Conservation (phyloP, 2,797 vertebrate genomes). For the Mycteria americana region DNA sequence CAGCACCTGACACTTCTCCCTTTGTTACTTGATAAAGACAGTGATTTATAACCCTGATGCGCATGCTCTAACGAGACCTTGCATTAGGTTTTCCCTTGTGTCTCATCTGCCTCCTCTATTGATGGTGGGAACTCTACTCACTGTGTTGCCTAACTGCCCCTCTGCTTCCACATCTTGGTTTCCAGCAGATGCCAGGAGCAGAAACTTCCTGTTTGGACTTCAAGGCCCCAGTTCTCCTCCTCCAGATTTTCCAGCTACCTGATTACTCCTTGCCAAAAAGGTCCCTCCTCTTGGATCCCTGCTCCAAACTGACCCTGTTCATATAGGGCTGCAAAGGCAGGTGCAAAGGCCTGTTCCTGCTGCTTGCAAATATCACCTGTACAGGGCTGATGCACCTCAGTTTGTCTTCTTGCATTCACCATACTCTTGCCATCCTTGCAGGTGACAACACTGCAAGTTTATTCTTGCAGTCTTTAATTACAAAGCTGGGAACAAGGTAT, state of each 20-base stretch:
- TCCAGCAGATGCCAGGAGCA: background rate
- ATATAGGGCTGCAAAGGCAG: background rate
- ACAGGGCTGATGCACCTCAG: background rate
- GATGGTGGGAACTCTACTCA: background rate
- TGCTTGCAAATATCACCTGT: background rate
- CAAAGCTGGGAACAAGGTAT: background rate
- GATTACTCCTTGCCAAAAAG: background rate
- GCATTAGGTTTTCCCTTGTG: background rate
- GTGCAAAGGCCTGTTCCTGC: background rate
- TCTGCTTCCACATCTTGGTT: background rate
- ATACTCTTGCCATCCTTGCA: background rate
- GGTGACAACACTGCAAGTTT: background rate
- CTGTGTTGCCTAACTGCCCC: background rate
- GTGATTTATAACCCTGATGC: background rate
- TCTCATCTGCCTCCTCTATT: background rate
- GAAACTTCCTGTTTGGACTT: background rate
- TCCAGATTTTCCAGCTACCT: background rate
- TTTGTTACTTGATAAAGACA: background rate
- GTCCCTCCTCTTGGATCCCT: background rate
- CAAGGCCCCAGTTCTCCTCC: background rate
- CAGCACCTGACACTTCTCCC: background rate
- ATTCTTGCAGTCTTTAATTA: background rate
- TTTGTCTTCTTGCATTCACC: background rate
- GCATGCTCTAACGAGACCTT: background rate
- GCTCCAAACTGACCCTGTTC: background rate